Base-by-base conservation (phyloP, 2,797 vertebrate genomes). In the Etheostoma nigrum region DNA sequence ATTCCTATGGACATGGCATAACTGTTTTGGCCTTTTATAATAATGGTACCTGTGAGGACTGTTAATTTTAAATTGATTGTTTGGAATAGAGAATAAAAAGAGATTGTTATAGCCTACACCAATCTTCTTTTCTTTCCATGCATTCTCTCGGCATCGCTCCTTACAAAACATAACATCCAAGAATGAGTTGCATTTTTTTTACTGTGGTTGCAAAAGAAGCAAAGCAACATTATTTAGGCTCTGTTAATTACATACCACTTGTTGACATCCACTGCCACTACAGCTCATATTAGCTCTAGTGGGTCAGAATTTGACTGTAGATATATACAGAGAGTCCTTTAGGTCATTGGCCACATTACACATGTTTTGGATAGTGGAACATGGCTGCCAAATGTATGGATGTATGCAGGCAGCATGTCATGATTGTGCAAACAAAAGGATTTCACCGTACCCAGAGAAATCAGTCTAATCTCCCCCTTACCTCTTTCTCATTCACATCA, bases 81-180 rank as follows among this genome's bases (percentile, higher is more conserved):
- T 94, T 88, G 81, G 89, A 92, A 90, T 92, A 90, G 92, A 93
- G 89, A 95, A 94, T 94, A 94, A 95, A 93, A 91, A 91, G 74
- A 93, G 83, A 92, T 91, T 93, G 91, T 93, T 93, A 91, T 92
- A 91, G 89, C 86, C 87, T 78, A 92, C 84, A 70, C 55, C 86
- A 90, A 92, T 87, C 87, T 86, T 81, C 82, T 79, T 81, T 83
- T 86, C 77, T 86, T 82, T 83, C 75, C 55, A 67, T 76, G 62
- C 21, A 16, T 86, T 79, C 36, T 76, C 23, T 58, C 64, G 53
- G 45, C 33, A 54, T 81, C 57, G 27, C 11, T 40, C 2, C n/a
- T 44, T 52, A 61, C 9, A 45, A 64, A 44, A 8, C 42, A 62
- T 25, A 40, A 59, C 62, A 68, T 60, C 21, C 7, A 57, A 47